Conservation (phyloP, 2,113 vertebrate genomes). For the Ailuropoda melanoleuca region DNA sequence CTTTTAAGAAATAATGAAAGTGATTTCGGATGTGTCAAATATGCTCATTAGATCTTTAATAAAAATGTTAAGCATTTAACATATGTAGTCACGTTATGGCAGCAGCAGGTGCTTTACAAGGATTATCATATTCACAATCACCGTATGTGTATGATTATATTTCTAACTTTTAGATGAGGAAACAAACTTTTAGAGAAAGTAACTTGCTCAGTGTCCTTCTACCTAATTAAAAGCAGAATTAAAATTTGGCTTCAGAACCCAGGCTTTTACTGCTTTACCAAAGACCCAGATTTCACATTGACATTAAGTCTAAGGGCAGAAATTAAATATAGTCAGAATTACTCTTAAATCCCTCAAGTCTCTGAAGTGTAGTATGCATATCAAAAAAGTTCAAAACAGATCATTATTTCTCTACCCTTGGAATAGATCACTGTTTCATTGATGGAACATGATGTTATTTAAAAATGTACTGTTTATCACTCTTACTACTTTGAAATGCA, state of each 20-base stretch:
- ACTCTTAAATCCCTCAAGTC: background rate
- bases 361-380: background rate
- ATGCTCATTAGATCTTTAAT: constrained; percentile 16
- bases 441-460: background rate
- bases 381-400: background rate
- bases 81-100: background rate
- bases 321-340: background rate
- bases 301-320: background rate
- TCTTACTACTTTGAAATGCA: background rate
- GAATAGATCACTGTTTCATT: background rate
- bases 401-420: background rate
- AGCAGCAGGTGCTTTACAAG: background rate
- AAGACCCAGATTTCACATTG: constrained; percentile 15
- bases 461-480: background rate
- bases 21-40: background rate
- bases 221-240: background rate
- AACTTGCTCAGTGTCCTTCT: background rate
- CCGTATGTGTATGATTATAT: background rate
- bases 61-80: background rate
- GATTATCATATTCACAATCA: background rate
- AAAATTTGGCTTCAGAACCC: background rate
- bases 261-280: background rate
- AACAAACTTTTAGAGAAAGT: background rate
- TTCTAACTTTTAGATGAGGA: constrained; percentile 16
- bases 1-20: constrained; percentile 35